Evolutionary conservation across 2,113 vertebrate species (phyloP).

Genomic region (Tenebrosternarchus preto): DNA sequence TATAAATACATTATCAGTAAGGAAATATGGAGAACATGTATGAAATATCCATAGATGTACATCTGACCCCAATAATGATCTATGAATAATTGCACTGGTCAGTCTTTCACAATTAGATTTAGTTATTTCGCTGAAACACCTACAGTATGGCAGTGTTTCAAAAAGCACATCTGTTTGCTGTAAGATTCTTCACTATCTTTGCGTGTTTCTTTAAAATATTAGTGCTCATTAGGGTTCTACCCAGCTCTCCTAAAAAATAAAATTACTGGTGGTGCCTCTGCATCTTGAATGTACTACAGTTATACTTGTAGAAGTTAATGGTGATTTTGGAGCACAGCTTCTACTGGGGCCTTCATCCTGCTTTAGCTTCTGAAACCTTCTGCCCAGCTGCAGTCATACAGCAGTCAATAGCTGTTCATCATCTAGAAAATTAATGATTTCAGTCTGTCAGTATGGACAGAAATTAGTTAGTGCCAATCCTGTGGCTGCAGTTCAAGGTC

Average conservation of each 20-base stretch:
- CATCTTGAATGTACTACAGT: background rate
- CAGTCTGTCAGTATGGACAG: conserved; percentile 76
- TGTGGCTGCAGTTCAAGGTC: conserved; percentile 74
- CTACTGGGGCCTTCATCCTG: background rate
- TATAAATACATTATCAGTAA: no score
- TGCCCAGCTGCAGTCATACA: conserved; percentile 57
- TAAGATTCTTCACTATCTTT: background rate
- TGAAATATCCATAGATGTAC: background rate
- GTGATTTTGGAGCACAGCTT: background rate
- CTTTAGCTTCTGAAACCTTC: conserved; percentile 5
- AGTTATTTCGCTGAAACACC: no score
- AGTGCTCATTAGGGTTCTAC: no score
- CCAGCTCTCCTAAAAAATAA: background rate
- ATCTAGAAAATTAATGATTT: conserved; percentile 77
- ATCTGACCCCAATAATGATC: background rate
- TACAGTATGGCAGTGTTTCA: background rate
- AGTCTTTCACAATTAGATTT: no score
- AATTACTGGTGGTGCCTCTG: no score
- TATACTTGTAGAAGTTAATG: background rate
- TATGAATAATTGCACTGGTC: no score
- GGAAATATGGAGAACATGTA: no score
- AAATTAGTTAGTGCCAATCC: conserved; percentile 78
- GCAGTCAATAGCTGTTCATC: conserved; percentile 74
- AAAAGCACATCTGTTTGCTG: background rate
- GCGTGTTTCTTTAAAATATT: background rate